Evolutionary conservation across 2,113 vertebrate genomes (phyloP).

Genomic region (Poicephalus gulielmi): DNA sequence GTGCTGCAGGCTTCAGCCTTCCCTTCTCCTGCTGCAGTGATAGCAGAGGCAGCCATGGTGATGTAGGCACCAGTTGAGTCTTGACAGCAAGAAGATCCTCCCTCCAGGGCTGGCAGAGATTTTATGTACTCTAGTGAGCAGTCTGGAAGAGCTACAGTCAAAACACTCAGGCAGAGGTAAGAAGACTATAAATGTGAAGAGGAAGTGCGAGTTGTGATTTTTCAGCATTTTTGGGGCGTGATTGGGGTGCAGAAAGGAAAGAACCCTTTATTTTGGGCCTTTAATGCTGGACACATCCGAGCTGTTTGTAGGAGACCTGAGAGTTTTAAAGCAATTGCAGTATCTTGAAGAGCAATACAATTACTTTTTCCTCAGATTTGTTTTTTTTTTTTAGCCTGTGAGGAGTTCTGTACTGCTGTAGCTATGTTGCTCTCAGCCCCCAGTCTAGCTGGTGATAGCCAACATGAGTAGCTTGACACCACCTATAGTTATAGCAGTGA

Average conservation of each 20-base stretch:
- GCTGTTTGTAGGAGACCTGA: background rate
- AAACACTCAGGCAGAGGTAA: background rate
- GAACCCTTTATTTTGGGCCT: background rate
- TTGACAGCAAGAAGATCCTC: background rate
- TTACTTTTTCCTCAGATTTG: background rate
- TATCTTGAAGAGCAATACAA: background rate
- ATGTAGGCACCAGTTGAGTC: background rate
- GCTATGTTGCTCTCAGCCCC: background rate
- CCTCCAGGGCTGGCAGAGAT: background rate
- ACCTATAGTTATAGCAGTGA: background rate
- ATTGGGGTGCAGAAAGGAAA: background rate
- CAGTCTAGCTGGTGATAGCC: background rate
- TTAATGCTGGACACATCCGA: background rate
- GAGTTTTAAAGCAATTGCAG: background rate
- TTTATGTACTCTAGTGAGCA: background rate
- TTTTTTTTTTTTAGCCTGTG: background rate
- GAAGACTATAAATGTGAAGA: background rate
- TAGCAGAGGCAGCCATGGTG: background rate
- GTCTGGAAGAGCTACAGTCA: background rate
- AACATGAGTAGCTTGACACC: background rate
- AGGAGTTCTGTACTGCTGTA: background rate
- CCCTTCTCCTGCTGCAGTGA: accelerated
- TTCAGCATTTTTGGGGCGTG: accelerated
- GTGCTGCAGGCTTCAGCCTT: background rate
- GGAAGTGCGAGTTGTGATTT: accelerated